Percentiles rank a stretch among this genome's conserved stretches.
Evolutionary conservation across 2,113 vertebrate genomes (phyloP).

Genomic region (Platanista minor): DNA sequence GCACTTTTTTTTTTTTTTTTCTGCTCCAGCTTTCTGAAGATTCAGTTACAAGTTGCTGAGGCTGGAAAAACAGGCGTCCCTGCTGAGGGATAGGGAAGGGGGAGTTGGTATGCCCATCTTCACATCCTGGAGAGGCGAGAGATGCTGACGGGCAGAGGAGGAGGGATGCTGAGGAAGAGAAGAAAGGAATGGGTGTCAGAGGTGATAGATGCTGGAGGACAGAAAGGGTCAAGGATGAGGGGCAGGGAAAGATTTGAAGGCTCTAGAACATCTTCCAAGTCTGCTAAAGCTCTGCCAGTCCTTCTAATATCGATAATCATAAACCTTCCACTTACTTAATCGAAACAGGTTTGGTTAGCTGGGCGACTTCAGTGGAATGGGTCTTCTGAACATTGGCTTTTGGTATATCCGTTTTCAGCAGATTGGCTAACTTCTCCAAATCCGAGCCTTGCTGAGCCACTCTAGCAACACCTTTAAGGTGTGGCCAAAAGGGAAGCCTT

Average conservation of each 20-base stretch:
- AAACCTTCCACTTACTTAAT: neutral
- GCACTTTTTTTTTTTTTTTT: neutral
- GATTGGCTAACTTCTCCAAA: neutral
- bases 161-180: neutral
- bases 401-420: neutral
- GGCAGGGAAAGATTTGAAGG: neutral
- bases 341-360: neutral
- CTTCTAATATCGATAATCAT: neutral
- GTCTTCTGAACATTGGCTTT: neutral
- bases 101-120: neutral
- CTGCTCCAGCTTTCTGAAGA: neutral
- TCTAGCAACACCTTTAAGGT: neutral
- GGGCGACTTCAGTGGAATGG: neutral
- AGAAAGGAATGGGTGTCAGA: too few species aligned
- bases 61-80: neutral
- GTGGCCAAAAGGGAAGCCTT: neutral
- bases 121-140: neutral
- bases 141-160: neutral
- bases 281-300: neutral
- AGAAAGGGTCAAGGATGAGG: neutral
- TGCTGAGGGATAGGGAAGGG: too few species aligned
- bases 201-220: neutral
- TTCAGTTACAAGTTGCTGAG: neutral
- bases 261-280: neutral
- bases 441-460: accelerated